Evolutionary conservation across 2,888 invertebrate genomes (phyloP).

Genomic region (Zygothrica quintamaculata): DNA sequence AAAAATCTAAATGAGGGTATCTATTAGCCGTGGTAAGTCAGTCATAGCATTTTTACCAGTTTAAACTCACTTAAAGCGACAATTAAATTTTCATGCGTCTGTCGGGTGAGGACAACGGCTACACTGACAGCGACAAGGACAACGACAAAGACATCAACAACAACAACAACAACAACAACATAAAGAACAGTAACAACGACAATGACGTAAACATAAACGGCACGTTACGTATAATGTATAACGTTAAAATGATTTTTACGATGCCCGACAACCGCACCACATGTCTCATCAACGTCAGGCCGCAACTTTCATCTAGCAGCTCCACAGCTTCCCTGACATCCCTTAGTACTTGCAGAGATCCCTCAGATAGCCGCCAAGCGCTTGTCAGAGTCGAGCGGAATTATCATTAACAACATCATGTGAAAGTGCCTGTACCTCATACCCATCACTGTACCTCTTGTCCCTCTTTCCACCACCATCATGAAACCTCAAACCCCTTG

Average conservation of each 20-base stretch:
- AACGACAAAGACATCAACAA: constrained; percentile 30
- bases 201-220: constrained; percentile 74
- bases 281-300: constrained; percentile 74
- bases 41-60: constrained; percentile 4
- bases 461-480: neutral
- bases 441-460: neutral
- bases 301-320: constrained; percentile 22
- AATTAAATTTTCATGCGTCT: constrained; percentile 73
- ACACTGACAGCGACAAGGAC: constrained; percentile 48
- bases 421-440: constrained; percentile 34
- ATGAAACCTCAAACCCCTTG: constrained; percentile 2
- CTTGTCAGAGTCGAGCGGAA: constrained; percentile 54
- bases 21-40: neutral
- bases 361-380: constrained; percentile 4
- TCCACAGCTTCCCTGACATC: neutral
- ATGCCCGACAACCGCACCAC: constrained; percentile 63
- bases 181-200: constrained; percentile 27
- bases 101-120: constrained; percentile 41
- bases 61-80: constrained; percentile 78
- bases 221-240: constrained; percentile 73
- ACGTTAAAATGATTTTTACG: constrained; percentile 76
- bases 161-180: constrained; percentile 31
- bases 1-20: neutral
- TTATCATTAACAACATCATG: constrained; percentile 75
- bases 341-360: neutral